Evolutionary conservation across 2,113 vertebrate species (phyloP).

Genomic region (Herpailurus yagouaroundi): DNA sequence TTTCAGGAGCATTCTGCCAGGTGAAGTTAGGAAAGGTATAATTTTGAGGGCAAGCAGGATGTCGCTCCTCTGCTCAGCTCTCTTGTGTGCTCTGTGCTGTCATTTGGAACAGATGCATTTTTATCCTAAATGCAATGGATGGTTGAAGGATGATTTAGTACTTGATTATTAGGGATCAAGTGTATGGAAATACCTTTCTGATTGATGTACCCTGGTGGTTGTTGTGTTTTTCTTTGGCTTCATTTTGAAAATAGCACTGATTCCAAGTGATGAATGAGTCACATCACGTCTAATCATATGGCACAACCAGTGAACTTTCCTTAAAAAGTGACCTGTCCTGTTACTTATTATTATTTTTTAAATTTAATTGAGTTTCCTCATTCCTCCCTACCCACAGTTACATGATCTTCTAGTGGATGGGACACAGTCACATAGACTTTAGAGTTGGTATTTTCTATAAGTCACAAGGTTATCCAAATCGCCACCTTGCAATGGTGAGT

Average conservation of each 20-base stretch:
- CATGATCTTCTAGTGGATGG: not conserved
- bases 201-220: constrained; percentile 71
- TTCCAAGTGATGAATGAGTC: not conserved
- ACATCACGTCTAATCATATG: not conserved
- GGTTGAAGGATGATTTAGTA: constrained; percentile 76
- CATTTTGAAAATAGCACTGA: not conserved
- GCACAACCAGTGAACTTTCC: constrained; percentile 41
- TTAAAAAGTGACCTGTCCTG: not conserved
- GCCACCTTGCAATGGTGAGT: not conserved
- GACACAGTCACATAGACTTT: not conserved
- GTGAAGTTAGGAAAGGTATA: constrained; percentile 39
- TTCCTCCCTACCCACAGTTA: not conserved
- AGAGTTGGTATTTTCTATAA: not conserved
- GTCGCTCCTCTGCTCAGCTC: constrained; percentile 61
- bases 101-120: constrained; percentile 57
- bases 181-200: constrained; percentile 74
- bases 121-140: constrained; percentile 76
- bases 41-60: constrained; percentile 65
- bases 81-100: constrained; percentile 51
- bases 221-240: constrained; percentile 4
- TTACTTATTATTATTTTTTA: not conserved
- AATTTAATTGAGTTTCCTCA: not conserved
- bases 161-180: constrained; percentile 75
- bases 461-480: not conserved
- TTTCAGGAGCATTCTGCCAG: not conserved